Evolutionary conservation across 2,888 invertebrate genomes (phyloP), one percentile per base, ranked within the genome.

Genomic region (Latrodectus hesperus): DNA sequence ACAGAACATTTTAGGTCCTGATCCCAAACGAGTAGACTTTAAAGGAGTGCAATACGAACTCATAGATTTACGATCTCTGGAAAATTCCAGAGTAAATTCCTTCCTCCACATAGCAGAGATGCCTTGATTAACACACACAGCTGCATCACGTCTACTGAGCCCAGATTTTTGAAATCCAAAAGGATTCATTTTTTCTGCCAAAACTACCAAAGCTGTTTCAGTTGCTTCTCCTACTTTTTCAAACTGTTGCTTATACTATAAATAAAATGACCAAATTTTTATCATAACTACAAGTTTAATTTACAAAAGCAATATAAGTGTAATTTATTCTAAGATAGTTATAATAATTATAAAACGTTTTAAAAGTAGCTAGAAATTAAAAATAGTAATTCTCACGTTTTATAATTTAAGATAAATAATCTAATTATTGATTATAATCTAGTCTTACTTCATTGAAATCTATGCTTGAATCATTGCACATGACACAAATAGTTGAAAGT

Each of bases 161-260:
- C 98, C 98, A 90, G 94, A 92, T 93, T 99, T 99, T 92, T 95
- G 93, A 0, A 98, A 96, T 91, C 94, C 95, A 94, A 96, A 98
- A 86, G 98, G 98, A 94, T 99, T 99, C 95, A 99, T 95, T 93
- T 99, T 99, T 93, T 99, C 99, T 86, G 97, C 98, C 90, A 99
- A 94, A 0, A 99, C 99, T 92, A 99, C 97, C 90, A 99, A 94
- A 82, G 99, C 99, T 84, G 99, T 99, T 93, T 99, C 99, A 87
- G 99, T 99, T 90, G 99, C 99, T 93, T 99, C 99, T 92, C 99
- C 99, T 90, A 99, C 99, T 93, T 99, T 99, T 93, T 99, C 99
- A 93, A 99, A 99, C 64, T 96, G 95, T 93, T 97, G 97, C 93
- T 99, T 99, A 93, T 98, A 96, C 94, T 93, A 90, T 22, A 91